These are phyloP conservation scores for Chrysaora quinquecirrha DNA, from an alignment of 30 jellyfish, hydroid and myxozoan genomes.

Conservation along the genomic window DNA sequence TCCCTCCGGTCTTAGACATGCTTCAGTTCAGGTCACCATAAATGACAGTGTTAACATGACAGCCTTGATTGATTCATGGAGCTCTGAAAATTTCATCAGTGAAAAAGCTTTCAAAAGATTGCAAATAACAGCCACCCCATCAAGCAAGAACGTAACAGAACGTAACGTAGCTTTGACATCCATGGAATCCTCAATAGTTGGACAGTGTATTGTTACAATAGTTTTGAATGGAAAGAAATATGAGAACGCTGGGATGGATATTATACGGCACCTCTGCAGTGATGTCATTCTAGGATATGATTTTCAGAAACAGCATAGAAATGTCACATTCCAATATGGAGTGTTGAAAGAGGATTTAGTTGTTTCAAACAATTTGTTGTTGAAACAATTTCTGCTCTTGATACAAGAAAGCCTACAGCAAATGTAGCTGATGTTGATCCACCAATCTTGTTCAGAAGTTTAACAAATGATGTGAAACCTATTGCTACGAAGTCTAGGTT, in stretches of 20 bases:
- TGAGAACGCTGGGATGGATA: slow-evolving; percentile 7
- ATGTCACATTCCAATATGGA: slow-evolving; percentile 22
- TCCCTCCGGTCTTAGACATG: slow-evolving; percentile 23
- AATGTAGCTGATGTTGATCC: too few relatives aligned
- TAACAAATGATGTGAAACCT: slow-evolving; percentile 18
- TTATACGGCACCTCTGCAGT: slow-evolving; percentile 52
- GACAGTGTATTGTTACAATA: not conserved
- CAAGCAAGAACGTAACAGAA: slow-evolving; percentile 4
- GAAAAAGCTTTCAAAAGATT: slow-evolving; percentile 1
- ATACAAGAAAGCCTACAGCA: too few relatives aligned
- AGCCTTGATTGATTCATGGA: slow-evolving; percentile 61
- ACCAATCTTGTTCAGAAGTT: slow-evolving; percentile 35
- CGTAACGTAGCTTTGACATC: slow-evolving; percentile 49
- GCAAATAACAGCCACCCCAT: slow-evolving; percentile 10
- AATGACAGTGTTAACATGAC: slow-evolving; percentile 14
- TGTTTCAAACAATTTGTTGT: too few relatives aligned
- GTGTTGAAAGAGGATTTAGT: slow-evolving; percentile 24
- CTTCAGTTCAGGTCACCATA: slow-evolving; percentile 15
- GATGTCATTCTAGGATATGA: slow-evolving; percentile 58
- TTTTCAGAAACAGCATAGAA: slow-evolving; percentile 30
- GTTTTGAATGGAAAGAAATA: not conserved
- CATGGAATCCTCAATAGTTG: slow-evolving; percentile 1
- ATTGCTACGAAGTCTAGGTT: slow-evolving; percentile 64
- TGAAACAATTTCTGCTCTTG: too few relatives aligned
- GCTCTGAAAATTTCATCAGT: slow-evolving; percentile 41